phyloP scores from a whole-genome alignment of 2,113 vertebrate genomes.

The Hystrix cristata region DNA sequence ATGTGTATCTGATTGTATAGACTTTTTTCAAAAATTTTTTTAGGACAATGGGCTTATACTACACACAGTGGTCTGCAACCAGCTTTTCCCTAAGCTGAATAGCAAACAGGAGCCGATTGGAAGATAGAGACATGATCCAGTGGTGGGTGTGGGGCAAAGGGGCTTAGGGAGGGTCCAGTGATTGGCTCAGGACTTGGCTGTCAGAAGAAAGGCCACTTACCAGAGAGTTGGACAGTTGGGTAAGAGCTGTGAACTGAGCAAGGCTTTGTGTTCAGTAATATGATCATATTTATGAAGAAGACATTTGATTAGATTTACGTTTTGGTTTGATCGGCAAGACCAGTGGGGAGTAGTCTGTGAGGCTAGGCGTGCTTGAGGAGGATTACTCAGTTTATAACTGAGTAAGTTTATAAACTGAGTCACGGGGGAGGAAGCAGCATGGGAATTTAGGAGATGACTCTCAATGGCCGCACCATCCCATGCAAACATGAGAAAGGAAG shows the following conservation, averaged over 20 bases:
- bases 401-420: not conserved
- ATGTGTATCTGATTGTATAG: not conserved
- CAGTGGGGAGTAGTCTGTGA: not conserved
- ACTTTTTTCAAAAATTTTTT: not conserved
- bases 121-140: not conserved
- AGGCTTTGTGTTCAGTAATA: not conserved
- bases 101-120: not conserved
- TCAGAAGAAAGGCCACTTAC: not conserved
- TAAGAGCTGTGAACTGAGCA: not conserved
- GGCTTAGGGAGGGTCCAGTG: accelerated
- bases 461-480: not conserved
- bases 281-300: not conserved
- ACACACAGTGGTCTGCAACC: not conserved
- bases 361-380: not conserved
- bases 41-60: not conserved
- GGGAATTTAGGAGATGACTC: accelerated
- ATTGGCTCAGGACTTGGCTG: not conserved
- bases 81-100: not conserved
- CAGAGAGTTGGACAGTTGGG: not conserved
- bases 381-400: not conserved
- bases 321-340: not conserved
- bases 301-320: not conserved
- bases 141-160: not conserved
- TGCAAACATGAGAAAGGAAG: not conserved
- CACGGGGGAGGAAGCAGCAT: not conserved